Evolutionary conservation across 2,113 vertebrate species (phyloP).

Genomic region (Bos javanicus): DNA sequence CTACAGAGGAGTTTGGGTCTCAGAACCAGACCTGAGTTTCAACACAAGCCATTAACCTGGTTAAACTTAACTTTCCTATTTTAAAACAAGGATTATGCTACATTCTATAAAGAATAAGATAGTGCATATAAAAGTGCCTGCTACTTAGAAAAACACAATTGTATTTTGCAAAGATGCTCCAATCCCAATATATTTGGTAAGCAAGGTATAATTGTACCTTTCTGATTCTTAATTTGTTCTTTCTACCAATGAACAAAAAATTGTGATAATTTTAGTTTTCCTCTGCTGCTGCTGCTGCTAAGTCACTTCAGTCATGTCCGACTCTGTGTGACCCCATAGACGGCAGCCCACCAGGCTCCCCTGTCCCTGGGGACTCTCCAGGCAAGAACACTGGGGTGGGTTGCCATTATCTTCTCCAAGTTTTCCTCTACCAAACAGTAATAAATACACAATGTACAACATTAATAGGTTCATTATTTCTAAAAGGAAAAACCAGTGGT

Average conservation of each 20-base stretch:
- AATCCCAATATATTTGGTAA: background rate
- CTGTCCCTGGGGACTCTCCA: too few species aligned
- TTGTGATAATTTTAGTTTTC: background rate
- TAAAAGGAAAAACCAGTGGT: background rate
- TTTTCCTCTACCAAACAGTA: background rate
- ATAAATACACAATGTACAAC: background rate
- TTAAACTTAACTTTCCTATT: slow-evolving; percentile 20
- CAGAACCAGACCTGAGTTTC: slow-evolving; percentile 3
- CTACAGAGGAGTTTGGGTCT: background rate
- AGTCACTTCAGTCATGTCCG: too few species aligned
- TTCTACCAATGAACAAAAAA: background rate
- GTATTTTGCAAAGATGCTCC: background rate
- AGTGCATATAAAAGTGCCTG: background rate
- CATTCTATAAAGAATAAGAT: background rate
- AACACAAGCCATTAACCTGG: background rate
- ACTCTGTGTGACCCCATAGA: too few species aligned
- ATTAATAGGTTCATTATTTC: background rate
- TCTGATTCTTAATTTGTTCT: slow-evolving; percentile 30
- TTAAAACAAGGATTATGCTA: background rate
- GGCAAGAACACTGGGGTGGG: too few species aligned
- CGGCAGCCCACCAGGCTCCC: too few species aligned
- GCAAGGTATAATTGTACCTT: background rate
- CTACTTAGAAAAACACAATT: background rate
- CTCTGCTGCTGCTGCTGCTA: background rate
- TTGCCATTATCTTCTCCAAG: background rate